phyloP scores from a whole-genome alignment of 2,113 vertebrate species.

The Misgurnus mizolepis region DNA sequence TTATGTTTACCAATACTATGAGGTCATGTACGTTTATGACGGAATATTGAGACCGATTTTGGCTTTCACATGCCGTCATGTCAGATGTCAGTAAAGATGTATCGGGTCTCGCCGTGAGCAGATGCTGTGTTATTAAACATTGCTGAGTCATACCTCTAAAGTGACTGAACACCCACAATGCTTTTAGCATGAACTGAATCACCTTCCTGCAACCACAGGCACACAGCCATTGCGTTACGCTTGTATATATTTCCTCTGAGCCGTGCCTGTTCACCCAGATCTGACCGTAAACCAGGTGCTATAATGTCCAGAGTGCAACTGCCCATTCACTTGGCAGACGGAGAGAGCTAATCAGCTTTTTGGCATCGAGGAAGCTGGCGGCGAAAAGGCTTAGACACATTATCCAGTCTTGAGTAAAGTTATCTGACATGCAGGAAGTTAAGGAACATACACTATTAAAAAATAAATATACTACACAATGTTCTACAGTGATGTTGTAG shows the following conservation, averaged over 20 bases:
- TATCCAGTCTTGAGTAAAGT: slow-evolving; percentile 10
- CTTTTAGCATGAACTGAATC: slow-evolving; percentile 1
- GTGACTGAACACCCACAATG: not conserved
- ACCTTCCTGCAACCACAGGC: not conserved
- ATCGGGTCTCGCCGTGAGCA: not conserved
- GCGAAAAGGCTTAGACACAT: not conserved
- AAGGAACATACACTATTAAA: not conserved
- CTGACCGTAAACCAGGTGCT: not conserved
- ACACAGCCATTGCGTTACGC: not conserved
- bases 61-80: not conserved
- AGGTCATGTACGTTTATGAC: not conserved
- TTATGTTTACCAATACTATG: not conserved
- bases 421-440: not conserved
- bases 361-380: not conserved
- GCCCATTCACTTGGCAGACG: slow-evolving; percentile 1
- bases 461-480: too few relatives aligned
- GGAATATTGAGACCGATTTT: not conserved
- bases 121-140: not conserved
- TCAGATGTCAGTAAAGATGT: not conserved
- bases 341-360: slow-evolving; percentile 23
- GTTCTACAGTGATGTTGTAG: too few relatives aligned
- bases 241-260: not conserved
- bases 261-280: not conserved
- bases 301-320: slow-evolving; percentile 19
- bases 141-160: slow-evolving; percentile 15